Conservation (phyloP, 2,888 invertebrate genomes). For the Archaeoteleia sp. region DNA sequence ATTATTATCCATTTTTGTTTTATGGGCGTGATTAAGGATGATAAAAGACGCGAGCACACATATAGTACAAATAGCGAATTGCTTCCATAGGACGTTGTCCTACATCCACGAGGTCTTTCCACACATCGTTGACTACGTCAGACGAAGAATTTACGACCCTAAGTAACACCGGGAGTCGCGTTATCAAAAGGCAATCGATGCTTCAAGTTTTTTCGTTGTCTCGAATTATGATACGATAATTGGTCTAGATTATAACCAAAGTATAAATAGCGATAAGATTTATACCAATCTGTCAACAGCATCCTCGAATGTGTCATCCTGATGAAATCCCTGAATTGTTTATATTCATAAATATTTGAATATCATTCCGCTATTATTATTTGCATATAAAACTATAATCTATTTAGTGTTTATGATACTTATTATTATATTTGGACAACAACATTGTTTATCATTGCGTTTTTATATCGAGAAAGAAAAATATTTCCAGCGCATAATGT, state of each 20-base stretch:
- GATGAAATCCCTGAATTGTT: too few relatives aligned
- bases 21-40: slow-evolving; percentile 14
- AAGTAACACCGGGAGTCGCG: slow-evolving; percentile 41
- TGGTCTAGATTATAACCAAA: slow-evolving; percentile 40
- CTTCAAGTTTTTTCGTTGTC: slow-evolving; percentile 31
- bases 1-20: not conserved
- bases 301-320: too few relatives aligned
- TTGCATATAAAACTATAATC: too few relatives aligned
- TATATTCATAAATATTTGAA: too few relatives aligned
- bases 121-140: slow-evolving; percentile 51
- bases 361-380: too few relatives aligned
- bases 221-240: slow-evolving; percentile 45
- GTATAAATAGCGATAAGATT: slow-evolving; percentile 23
- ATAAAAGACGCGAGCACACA: slow-evolving; percentile 18
- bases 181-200: slow-evolving; percentile 35
- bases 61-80: slow-evolving; percentile 21
- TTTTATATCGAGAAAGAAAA: too few relatives aligned
- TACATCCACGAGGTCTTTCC: slow-evolving; percentile 50
- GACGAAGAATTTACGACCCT: slow-evolving; percentile 50
- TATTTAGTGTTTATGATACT: too few relatives aligned
- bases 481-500: too few relatives aligned
- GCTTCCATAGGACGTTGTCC: slow-evolving; percentile 47
- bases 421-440: too few relatives aligned
- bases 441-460: too few relatives aligned
- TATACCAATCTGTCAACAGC: slow-evolving; percentile 7